Conservation (phyloP, 1,140 invertebrate genomes). For the Ladona fulva region DNA sequence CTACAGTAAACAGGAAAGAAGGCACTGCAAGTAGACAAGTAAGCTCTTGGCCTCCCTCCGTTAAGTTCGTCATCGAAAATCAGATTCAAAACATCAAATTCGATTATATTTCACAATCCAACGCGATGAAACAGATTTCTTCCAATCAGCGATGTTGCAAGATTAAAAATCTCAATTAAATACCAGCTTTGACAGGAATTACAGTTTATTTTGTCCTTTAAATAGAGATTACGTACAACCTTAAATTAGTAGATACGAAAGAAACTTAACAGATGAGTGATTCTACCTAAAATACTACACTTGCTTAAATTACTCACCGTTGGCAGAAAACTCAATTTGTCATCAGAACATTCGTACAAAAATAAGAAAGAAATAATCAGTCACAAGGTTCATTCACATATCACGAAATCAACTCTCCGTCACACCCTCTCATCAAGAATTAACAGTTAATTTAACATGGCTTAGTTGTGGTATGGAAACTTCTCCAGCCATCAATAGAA, state of each 20-base stretch:
- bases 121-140: too few species aligned
- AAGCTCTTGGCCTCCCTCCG: too few species aligned
- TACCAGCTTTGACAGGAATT: neutral
- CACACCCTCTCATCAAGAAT: neutral
- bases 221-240: slow-evolving; percentile 5
- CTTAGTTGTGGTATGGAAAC: neutral
- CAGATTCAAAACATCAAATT: too few species aligned
- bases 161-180: too few species aligned
- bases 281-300: neutral
- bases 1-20: too few species aligned
- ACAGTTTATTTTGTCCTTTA: neutral
- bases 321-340: slow-evolving; percentile 3
- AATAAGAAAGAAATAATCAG: neutral
- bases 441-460: neutral
- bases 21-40: too few species aligned
- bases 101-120: too few species aligned
- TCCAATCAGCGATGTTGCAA: too few species aligned
- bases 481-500: neutral
- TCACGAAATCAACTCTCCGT: neutral
- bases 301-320: neutral
- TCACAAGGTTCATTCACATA: slow-evolving; percentile 1
- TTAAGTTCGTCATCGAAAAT: too few species aligned
- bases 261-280: neutral
- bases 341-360: slow-evolving; percentile 6
- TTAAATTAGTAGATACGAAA: neutral